Conservation (phyloP, 1,140 invertebrate genomes). For the Portunus trituberculatus region DNA sequence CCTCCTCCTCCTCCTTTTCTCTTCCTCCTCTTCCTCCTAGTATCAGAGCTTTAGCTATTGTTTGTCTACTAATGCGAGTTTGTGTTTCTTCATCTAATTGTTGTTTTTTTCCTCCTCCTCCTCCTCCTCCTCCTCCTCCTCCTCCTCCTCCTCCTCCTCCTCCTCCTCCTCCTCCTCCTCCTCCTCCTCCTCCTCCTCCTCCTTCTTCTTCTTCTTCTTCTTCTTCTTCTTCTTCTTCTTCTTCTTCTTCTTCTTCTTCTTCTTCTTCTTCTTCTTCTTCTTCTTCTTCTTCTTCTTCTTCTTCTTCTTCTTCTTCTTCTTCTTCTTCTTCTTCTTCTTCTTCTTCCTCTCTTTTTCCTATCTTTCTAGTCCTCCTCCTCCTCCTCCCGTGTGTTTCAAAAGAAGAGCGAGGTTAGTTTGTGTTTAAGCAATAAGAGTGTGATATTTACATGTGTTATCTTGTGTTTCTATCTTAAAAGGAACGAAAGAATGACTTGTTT, state of each 20-base stretch:
- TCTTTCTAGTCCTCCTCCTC: neutral
- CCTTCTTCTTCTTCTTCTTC: neutral
- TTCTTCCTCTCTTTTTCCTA: neutral
- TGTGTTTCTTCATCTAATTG: too few species aligned
- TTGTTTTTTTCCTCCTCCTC: too few species aligned
- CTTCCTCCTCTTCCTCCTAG: too few species aligned
- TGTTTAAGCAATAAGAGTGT: too few species aligned
- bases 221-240: neutral
- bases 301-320: neutral
- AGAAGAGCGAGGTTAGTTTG: neutral
- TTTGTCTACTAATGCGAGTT: too few species aligned
- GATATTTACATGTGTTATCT: neutral
- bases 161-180: too few species aligned
- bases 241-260: slow-evolving; percentile 27
- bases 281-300: slow-evolving; percentile 25
- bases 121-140: too few species aligned
- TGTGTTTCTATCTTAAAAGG: neutral
- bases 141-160: too few species aligned
- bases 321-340: neutral
- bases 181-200: neutral
- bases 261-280: neutral
- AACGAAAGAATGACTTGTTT: too few species aligned
- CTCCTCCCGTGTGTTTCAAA: neutral
- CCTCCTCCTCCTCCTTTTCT: too few species aligned
- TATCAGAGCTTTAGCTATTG: too few species aligned